phyloP scores from a whole-genome alignment of 2,888 invertebrate species.

The Embidobia sp. region DNA sequence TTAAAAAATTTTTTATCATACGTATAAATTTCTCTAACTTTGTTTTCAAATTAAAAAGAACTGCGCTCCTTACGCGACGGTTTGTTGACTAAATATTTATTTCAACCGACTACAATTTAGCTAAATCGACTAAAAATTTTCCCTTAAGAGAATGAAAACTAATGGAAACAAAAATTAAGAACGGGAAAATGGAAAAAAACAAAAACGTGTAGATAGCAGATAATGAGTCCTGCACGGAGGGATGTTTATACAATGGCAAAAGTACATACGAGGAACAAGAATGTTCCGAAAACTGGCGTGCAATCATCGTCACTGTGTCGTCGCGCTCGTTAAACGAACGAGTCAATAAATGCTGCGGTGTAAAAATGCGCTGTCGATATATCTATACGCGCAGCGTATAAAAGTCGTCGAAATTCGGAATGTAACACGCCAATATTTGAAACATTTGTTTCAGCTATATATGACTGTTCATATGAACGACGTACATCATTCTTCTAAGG shows the following conservation, averaged over 20 bases:
- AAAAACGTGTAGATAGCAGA: not conserved
- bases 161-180: conserved; percentile 4
- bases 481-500: too few species aligned
- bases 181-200: not conserved
- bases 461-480: too few species aligned
- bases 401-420: conserved; percentile 16
- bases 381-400: too few species aligned
- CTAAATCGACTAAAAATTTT: too few species aligned
- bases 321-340: conserved; percentile 34
- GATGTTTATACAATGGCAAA: not conserved
- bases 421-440: too few species aligned
- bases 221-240: not conserved
- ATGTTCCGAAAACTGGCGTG: conserved; percentile 18
- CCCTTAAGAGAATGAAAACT: not conserved
- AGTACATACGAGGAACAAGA: conserved; percentile 6
- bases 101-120: too few species aligned
- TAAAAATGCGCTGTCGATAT: conserved; percentile 42
- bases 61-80: too few species aligned
- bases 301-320: conserved; percentile 27
- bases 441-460: too few species aligned
- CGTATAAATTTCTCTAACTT: too few species aligned
- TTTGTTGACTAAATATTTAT: too few species aligned
- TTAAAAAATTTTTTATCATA: too few species aligned
- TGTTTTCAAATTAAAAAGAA: too few species aligned
- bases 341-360: conserved; percentile 49